phyloP scores from a whole-genome alignment of 2,797 vertebrate genomes.

The Gymnocypris eckloni region DNA sequence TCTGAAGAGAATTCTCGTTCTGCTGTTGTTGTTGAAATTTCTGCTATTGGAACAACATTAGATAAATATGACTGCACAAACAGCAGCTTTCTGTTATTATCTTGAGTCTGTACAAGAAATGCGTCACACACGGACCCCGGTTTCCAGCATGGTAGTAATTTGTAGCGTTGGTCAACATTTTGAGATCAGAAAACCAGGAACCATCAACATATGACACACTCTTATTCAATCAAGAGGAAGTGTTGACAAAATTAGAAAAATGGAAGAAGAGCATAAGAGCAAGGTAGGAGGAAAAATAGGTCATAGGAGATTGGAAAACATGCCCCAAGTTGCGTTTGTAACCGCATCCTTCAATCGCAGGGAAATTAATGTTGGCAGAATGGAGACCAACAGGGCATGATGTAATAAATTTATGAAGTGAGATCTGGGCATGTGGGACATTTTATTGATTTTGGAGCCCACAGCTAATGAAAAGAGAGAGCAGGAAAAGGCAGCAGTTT shows the following conservation, averaged over 20 bases:
- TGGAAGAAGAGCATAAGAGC: constrained; percentile 11
- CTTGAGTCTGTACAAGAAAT: constrained; percentile 4
- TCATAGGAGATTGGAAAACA: constrained; percentile 19
- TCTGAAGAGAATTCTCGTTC: neutral
- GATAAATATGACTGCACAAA: constrained; percentile 10
- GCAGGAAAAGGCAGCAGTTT: constrained; percentile 11
- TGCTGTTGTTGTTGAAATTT: neutral
- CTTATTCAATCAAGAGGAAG: constrained; percentile 39
- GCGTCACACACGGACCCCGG: neutral
- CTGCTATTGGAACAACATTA: constrained; percentile 35
- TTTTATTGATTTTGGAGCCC: constrained; percentile 44
- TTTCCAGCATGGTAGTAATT: constrained; percentile 42
- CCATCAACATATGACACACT: constrained; percentile 24
- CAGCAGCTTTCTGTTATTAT: constrained; percentile 5
- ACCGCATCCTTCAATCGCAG: constrained; percentile 14
- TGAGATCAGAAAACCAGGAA: constrained; percentile 49
- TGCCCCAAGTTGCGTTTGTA: constrained; percentile 32
- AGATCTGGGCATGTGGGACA: constrained; percentile 37
- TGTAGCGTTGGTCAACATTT: constrained; percentile 29
- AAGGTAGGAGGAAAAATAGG: neutral
- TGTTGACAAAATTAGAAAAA: constrained; percentile 38
- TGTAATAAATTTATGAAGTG: constrained; percentile 52
- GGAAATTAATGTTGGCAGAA: constrained; percentile 43
- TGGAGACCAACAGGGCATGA: constrained; percentile 19
- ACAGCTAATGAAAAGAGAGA: constrained; percentile 7